Evolutionary conservation across 2,797 vertebrate species (phyloP).

Genomic region (Sebastolobus altivelis): DNA sequence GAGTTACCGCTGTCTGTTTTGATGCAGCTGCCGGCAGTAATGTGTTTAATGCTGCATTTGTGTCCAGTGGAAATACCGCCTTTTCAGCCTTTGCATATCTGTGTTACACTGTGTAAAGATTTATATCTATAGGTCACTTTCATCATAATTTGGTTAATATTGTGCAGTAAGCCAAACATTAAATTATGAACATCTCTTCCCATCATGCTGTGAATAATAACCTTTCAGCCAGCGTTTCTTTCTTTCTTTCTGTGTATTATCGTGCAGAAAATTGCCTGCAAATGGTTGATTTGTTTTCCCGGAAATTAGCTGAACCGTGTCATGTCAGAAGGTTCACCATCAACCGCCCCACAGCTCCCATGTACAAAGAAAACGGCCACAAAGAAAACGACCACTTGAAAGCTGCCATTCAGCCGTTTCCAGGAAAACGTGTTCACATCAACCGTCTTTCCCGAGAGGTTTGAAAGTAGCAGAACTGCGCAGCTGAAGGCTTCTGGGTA

Average conservation of each 20-base stretch:
- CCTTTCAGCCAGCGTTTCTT: not conserved
- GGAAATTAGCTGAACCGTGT: conserved; percentile 10
- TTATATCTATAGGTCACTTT: not conserved
- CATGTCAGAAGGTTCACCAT: conserved; percentile 26
- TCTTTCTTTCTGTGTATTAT: not conserved
- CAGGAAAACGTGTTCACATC: conserved; percentile 54
- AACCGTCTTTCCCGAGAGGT: conserved; percentile 38
- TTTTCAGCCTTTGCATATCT: not conserved
- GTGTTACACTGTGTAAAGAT: not conserved
- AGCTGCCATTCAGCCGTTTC: conserved; percentile 57
- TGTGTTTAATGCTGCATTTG: conserved; percentile 6
- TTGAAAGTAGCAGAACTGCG: conserved; percentile 60
- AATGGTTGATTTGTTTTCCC: conserved; percentile 3
- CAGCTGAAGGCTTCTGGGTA: conserved; percentile 73
- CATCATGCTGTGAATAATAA: not conserved
- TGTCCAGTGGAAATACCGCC: not conserved
- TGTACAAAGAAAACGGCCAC: not conserved
- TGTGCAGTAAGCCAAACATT: not conserved
- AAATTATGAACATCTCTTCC: not conserved
- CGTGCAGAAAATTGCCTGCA: not conserved
- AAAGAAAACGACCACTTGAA: conserved; percentile 58
- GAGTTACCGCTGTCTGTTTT: not conserved
- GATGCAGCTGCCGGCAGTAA: not conserved
- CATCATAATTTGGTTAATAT: not conserved
- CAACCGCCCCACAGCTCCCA: conserved; percentile 18